Conservation (phyloP, 2,113 vertebrate genomes). For the Pycnonotus jocosus region DNA sequence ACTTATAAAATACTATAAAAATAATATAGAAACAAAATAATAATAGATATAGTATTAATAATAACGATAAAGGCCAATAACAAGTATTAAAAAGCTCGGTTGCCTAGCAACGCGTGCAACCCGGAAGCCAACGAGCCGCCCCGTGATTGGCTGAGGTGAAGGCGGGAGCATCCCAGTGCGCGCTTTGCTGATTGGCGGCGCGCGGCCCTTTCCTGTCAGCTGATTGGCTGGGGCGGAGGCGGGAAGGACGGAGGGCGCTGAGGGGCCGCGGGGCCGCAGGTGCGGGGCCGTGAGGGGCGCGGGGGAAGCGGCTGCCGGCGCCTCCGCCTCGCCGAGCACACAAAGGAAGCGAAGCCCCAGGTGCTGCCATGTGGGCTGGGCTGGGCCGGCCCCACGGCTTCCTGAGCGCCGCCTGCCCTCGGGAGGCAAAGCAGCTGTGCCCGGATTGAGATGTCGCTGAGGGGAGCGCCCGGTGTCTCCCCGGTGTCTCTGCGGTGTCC, state of each 20-base stretch:
- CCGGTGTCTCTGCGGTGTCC: background rate
- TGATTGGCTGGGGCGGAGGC: conserved; percentile 37
- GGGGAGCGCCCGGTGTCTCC: background rate
- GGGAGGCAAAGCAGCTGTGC: no score
- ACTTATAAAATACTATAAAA: no score
- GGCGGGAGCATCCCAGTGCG: accelerated
- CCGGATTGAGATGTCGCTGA: background rate
- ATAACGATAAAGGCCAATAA: background rate
- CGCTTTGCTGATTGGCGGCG: background rate
- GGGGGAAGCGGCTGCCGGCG: background rate
- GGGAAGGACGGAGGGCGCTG: conserved; percentile 7
- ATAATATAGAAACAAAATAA: accelerated
- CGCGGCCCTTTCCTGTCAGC: background rate
- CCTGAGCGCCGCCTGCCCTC: background rate
- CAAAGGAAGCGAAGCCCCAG: background rate
- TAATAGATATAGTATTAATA: background rate
- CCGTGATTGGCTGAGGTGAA: background rate
- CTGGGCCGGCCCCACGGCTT: accelerated
- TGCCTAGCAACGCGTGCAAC: background rate
- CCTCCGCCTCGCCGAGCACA: background rate
- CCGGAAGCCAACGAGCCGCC: background rate
- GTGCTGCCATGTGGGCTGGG: background rate
- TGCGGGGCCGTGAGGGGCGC: background rate
- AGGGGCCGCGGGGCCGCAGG: background rate
- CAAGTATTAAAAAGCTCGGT: accelerated